A percentile compares a stretch with the other conserved stretches of the same genome.
Conservation (phyloP, 2,113 vertebrate species). For the Machaerirhynchus nigripectus region DNA sequence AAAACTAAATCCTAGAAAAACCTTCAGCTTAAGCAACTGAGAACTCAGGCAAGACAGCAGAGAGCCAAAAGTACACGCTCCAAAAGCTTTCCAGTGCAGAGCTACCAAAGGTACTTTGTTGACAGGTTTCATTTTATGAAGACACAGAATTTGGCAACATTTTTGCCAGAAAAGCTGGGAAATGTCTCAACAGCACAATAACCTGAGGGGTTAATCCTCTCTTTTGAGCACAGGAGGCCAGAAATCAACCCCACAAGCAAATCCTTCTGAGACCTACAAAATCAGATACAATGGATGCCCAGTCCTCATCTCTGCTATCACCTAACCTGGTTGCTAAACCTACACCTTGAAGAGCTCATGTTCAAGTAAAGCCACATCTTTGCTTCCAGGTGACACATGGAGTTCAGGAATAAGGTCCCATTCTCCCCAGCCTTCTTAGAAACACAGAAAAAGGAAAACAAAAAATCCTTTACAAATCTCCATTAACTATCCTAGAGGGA, state of each 20-base stretch:
- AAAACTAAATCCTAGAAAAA: not conserved
- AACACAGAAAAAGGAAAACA: not conserved
- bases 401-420: not conserved
- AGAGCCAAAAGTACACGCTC: accelerated
- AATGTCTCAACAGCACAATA: not conserved
- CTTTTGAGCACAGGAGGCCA: not conserved
- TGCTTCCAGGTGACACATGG: not conserved
- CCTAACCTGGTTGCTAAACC: not conserved
- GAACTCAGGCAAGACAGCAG: not conserved
- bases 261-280: not conserved
- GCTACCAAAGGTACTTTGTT: not conserved
- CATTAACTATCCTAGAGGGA: constrained; percentile 53
- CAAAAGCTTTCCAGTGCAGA: not conserved
- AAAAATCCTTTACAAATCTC: constrained; percentile 54
- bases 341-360: not conserved
- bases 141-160: not conserved
- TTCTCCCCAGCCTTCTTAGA: not conserved
- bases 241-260: not conserved
- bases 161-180: not conserved
- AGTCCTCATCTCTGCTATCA: not conserved
- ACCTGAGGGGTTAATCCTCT: not conserved
- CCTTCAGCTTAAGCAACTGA: not conserved
- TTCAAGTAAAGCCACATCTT: not conserved
- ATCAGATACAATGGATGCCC: not conserved
- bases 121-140: not conserved